These are phyloP conservation scores for Channa argus DNA, from an alignment of 2,113 vertebrate genomes.

Conservation along the genomic window DNA sequence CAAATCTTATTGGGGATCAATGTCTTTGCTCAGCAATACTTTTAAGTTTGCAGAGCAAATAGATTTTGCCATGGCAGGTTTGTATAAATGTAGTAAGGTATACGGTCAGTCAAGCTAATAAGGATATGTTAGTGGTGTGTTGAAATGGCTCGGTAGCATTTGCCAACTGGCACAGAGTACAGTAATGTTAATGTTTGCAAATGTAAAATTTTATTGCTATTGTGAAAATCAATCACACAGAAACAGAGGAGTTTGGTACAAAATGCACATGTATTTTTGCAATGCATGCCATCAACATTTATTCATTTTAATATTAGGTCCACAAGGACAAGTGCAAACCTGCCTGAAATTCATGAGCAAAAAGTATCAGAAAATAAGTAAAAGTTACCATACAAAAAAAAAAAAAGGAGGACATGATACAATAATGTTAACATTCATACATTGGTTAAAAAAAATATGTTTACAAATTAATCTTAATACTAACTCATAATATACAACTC, in stretches of 20 bases:
- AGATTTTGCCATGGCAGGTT: too few species aligned
- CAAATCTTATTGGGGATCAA: too few species aligned
- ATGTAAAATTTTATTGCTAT: neutral
- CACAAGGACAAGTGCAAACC: slow-evolving; percentile 83
- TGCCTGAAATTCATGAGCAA: slow-evolving; percentile 72
- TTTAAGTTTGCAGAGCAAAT: too few species aligned
- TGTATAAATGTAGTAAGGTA: too few species aligned
- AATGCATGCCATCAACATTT: slow-evolving; percentile 78
- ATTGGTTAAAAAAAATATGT: slow-evolving; percentile 56
- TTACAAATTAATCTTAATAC: slow-evolving; percentile 63
- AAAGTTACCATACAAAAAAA: slow-evolving; percentile 71
- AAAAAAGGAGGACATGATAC: slow-evolving; percentile 27
- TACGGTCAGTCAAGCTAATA: too few species aligned
- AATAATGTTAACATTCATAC: slow-evolving; percentile 68
- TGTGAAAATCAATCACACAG: slow-evolving; percentile 6
- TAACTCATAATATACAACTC: slow-evolving; percentile 69
- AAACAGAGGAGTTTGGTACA: slow-evolving; percentile 58
- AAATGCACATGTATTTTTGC: slow-evolving; percentile 75
- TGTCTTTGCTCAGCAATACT: too few species aligned
- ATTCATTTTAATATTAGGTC: slow-evolving; percentile 71
- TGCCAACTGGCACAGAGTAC: too few species aligned
- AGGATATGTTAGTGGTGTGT: too few species aligned
- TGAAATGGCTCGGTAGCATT: too few species aligned
- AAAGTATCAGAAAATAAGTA: slow-evolving; percentile 59
- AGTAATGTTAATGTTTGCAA: too few species aligned